A percentile compares a stretch with the other conserved stretches of the same genome.
These are phyloP conservation scores for Dicycla oo DNA, from an alignment of 2,888 invertebrate species.

Conservation along the genomic window DNA sequence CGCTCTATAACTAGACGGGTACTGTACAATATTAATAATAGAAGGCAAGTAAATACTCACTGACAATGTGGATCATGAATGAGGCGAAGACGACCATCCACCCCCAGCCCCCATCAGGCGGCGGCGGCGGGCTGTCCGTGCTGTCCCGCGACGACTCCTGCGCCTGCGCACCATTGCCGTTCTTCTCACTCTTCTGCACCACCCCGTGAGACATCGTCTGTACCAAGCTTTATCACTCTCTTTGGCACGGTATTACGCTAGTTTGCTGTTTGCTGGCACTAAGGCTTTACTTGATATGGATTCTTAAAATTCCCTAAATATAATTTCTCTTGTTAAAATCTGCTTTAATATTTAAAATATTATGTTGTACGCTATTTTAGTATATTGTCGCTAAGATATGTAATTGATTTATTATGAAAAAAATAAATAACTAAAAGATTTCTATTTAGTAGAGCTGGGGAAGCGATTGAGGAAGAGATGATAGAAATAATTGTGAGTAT, in stretches of 20 bases:
- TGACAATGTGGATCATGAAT: conserved; percentile 98
- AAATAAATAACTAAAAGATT: conserved; percentile 56
- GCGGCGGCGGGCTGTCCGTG: conserved; percentile 90
- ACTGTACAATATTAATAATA: not conserved
- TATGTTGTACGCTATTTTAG: conserved; percentile 63
- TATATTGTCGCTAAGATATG: conserved; percentile 79
- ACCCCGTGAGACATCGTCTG: conserved; percentile 86
- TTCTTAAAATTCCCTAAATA: conserved; percentile 60
- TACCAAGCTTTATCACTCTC: conserved; percentile 50
- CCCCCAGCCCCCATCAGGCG: conserved; percentile 98
- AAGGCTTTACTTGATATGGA: conserved; percentile 74
- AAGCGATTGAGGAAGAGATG: conserved; percentile 69
- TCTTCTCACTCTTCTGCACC: conserved; percentile 80
- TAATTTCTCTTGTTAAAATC: conserved; percentile 60
- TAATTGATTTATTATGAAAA: conserved; percentile 65
- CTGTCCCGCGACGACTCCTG: conserved; percentile 77
- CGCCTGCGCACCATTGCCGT: conserved; percentile 76
- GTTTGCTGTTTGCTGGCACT: conserved; percentile 56
- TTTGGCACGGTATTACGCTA: conserved; percentile 66
- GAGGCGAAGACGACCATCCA: conserved; percentile 98
- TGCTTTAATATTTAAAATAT: conserved; percentile 63
- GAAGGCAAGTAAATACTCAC: conserved; percentile 91
- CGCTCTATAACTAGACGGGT: not conserved
- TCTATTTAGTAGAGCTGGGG: conserved; percentile 49
- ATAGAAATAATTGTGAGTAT: conserved; percentile 64